These are phyloP conservation scores for Agriopis marginaria DNA, from an alignment of 2,888 invertebrate genomes.

Conservation along the genomic window DNA sequence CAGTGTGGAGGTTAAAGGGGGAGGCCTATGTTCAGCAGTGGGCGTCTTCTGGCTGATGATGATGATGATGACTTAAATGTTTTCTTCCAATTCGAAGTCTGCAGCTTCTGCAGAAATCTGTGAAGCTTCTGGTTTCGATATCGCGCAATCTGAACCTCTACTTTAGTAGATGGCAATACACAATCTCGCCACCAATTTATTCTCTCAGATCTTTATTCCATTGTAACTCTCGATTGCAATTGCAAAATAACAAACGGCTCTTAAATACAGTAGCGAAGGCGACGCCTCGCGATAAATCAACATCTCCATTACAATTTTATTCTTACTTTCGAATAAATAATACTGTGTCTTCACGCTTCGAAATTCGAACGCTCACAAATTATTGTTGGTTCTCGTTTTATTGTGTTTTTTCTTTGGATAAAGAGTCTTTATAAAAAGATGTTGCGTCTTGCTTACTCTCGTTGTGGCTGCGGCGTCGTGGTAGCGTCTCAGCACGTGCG, in stretches of 20 bases:
- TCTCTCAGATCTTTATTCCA: slow-evolving; percentile 50
- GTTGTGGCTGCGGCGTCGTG: slow-evolving; percentile 68
- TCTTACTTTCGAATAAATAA: slow-evolving; percentile 75
- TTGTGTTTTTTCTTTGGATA: slow-evolving; percentile 57
- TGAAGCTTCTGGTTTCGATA: not conserved
- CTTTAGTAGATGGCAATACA: slow-evolving; percentile 53
- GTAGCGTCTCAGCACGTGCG: slow-evolving; percentile 82
- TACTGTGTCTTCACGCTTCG: slow-evolving; percentile 73
- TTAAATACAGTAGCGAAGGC: slow-evolving; percentile 74
- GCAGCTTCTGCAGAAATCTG: too few species aligned
- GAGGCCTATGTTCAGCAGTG: too few species aligned
- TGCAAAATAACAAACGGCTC: slow-evolving; percentile 73
- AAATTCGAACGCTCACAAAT: slow-evolving; percentile 82
- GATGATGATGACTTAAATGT: too few species aligned
- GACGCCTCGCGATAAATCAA: slow-evolving; percentile 76
- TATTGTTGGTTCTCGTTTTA: slow-evolving; percentile 80
- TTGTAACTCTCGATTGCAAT: slow-evolving; percentile 65
- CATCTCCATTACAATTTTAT: slow-evolving; percentile 77
- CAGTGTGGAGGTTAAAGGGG: too few species aligned
- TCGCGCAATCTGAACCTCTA: slow-evolving; percentile 32
- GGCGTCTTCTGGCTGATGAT: too few species aligned
- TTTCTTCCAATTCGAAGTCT: not conserved
- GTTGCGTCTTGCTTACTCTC: slow-evolving; percentile 65
- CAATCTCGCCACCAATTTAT: slow-evolving; percentile 64
- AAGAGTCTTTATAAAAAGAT: slow-evolving; percentile 34